These are phyloP conservation scores for Nothobranchius kuhntae DNA, from an alignment of 2,113 vertebrate species.

Conservation along the genomic window DNA sequence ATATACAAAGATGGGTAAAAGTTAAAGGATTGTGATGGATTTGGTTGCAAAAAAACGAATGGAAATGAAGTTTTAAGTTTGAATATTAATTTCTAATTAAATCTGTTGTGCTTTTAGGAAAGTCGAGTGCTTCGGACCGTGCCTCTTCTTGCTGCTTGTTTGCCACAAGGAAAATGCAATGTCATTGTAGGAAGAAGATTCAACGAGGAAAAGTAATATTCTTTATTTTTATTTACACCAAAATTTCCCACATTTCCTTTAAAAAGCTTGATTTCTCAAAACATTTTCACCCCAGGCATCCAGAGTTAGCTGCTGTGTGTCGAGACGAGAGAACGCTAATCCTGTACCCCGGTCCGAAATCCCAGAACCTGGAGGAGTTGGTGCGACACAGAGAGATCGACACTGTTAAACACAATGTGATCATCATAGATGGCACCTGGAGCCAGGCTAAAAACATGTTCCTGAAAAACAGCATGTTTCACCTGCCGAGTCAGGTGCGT, in stretches of 20 bases:
- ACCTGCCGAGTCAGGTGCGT: slow-evolving; percentile 89
- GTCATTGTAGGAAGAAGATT: slow-evolving; percentile 91
- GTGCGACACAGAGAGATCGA: slow-evolving; percentile 68
- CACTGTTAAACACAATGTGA: slow-evolving; percentile 79
- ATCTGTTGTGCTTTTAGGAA: slow-evolving; percentile 78
- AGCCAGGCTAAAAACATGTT: slow-evolving; percentile 98
- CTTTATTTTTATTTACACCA: not conserved
- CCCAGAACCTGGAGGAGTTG: slow-evolving; percentile 84
- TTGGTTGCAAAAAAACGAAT: too few relatives aligned
- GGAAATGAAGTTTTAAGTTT: too few relatives aligned
- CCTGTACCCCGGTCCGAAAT: slow-evolving; percentile 91
- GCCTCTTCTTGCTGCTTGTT: slow-evolving; percentile 90
- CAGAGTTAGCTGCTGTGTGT: slow-evolving; percentile 89
- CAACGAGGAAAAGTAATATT: slow-evolving; percentile 91
- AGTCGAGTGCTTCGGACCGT: slow-evolving; percentile 92
- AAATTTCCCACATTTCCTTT: not conserved
- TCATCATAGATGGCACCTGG: slow-evolving; percentile 97
- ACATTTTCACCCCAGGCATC: slow-evolving; percentile 78
- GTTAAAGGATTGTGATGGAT: not conserved
- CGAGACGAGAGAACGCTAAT: slow-evolving; percentile 85
- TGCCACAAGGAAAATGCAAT: slow-evolving; percentile 90
- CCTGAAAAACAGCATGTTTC: slow-evolving; percentile 91
- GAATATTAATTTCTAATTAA: not conserved
- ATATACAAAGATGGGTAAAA: not conserved
- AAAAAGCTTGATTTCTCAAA: not conserved